These are phyloP conservation scores for Drosophila pachea DNA, from an alignment of 1,140 invertebrate species.

Conservation along the genomic window DNA sequence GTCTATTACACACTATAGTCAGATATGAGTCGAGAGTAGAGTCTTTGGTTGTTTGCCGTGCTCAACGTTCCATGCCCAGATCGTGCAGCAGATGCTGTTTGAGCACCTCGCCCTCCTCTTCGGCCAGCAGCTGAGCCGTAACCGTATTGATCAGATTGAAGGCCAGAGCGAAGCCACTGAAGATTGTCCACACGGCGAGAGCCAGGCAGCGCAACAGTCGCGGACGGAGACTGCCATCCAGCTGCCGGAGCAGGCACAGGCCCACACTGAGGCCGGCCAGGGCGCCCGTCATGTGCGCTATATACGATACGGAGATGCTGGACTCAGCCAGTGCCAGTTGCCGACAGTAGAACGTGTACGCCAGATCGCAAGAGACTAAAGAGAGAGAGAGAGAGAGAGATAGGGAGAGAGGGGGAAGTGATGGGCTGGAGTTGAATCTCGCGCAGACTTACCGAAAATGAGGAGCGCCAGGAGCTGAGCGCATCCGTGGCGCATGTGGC, in stretches of 20 bases:
- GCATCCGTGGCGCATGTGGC: conserved; percentile 96
- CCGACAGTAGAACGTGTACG: conserved; percentile 94
- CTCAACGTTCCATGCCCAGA: conserved; percentile 64
- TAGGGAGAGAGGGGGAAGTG: neutral
- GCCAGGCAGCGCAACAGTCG: conserved; percentile 96
- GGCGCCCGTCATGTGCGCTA: conserved; percentile 95
- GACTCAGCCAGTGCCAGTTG: conserved; percentile 84
- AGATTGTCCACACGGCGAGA: conserved; percentile 92
- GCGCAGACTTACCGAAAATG: conserved; percentile 92
- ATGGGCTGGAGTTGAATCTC: too few relatives aligned
- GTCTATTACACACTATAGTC: conserved; percentile 57
- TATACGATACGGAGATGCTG: conserved; percentile 94
- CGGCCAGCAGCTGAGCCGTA: conserved; percentile 69
- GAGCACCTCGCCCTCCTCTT: conserved; percentile 71
- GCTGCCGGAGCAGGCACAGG: conserved; percentile 95
- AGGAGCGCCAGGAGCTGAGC: conserved; percentile 92
- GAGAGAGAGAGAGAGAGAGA: conserved; percentile 3
- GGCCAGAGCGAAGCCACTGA: conserved; percentile 93
- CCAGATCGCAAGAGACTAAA: conserved; percentile 93
- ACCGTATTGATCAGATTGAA: conserved; percentile 92
- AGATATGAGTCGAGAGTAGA: conserved; percentile 43
- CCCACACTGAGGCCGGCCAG: conserved; percentile 92
- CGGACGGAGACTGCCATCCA: conserved; percentile 94
- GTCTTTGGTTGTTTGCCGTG: conserved; percentile 39
- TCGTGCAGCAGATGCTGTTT: conserved; percentile 74